Evolutionary conservation across 2,888 invertebrate species (phyloP), one percentile per base, ranked within the genome.

Genomic region (Ectobius pallidus): DNA sequence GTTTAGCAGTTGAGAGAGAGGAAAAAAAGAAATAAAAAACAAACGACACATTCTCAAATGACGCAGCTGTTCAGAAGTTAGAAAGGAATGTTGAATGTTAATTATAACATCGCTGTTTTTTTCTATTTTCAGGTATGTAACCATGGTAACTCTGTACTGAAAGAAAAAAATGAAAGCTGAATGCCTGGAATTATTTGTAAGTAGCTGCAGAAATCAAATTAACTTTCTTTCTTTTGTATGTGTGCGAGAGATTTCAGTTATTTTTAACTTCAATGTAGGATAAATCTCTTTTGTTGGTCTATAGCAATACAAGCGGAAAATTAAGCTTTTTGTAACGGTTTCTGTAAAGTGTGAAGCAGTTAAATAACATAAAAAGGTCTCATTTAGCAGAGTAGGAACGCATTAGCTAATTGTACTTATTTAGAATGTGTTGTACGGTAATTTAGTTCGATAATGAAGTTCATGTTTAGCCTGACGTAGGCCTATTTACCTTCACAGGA

Each of bases 61-160:
- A 58, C 3, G 27, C 16, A n/a, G 9, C 18, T 58, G 25, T 16
- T 30, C n/a, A n/a, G n/a, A n/a, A n/a, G n/a, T n/a, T n/a, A n/a
- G n/a, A n/a, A n/a, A n/a, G n/a, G n/a, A n/a, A n/a, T n/a, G n/a
- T n/a, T n/a, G 16, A 25, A 58, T 25, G 58, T 58, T 58, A 58
- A 58, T 58, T 30, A 30, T n/a, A 16, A 58, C 6, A 30, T 11
- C 0, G 16, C 27, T 58, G 14, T 16, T 58, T 6, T 58, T 7
- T 58, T 30, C 2, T 22, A 7, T 58, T 32, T 58, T 27, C 58
- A 58, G 58, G 58, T 58, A 30, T 30, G 58, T 58, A 58, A 16
- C 58, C 58, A 30, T 58, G 58, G 58, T 6, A 30, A 25, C 58
- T n/a, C n/a, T n/a, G n/a, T n/a, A n/a, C n/a, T n/a, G n/a, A n/a